phyloP scores from a whole-genome alignment of 2,888 invertebrate species.

The Tachina lurida region DNA sequence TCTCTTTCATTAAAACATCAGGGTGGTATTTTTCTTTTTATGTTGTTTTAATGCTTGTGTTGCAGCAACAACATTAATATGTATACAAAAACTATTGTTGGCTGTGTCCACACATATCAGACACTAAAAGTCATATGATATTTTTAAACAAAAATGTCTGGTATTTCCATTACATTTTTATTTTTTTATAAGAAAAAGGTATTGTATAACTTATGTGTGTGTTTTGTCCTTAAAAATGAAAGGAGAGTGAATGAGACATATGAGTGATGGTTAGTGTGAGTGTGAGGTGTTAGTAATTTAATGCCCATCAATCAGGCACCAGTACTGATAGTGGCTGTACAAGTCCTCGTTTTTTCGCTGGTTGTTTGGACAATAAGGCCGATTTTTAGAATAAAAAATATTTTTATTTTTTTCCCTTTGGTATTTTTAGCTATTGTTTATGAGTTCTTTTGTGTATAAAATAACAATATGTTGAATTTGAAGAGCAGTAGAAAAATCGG shows the following conservation, averaged over 20 bases:
- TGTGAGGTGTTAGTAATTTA: slow-evolving; percentile 70
- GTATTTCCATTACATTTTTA: slow-evolving; percentile 34
- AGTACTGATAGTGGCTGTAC: slow-evolving; percentile 38
- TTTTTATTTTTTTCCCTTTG: slow-evolving; percentile 18
- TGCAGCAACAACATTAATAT: slow-evolving; percentile 11
- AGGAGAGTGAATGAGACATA: slow-evolving; percentile 18
- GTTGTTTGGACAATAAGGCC: slow-evolving; percentile 23
- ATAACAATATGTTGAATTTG: slow-evolving; percentile 59
- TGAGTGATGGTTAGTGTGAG: slow-evolving; percentile 35
- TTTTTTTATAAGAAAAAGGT: slow-evolving; percentile 48
- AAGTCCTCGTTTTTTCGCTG: slow-evolving; percentile 41
- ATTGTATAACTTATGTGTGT: slow-evolving; percentile 17
- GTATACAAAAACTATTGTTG: slow-evolving; percentile 61
- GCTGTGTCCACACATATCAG: slow-evolving; percentile 58
- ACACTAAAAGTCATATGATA: slow-evolving; percentile 70
- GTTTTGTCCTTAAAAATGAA: slow-evolving; percentile 26
- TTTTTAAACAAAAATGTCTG: slow-evolving; percentile 69
- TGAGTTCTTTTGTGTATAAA: slow-evolving; percentile 54
- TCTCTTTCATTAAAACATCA: slow-evolving; percentile 70
- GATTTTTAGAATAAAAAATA: slow-evolving; percentile 36
- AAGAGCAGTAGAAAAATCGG: slow-evolving; percentile 1
- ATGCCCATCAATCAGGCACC: slow-evolving; percentile 69
- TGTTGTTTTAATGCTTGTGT: slow-evolving; percentile 14
- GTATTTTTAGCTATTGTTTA: slow-evolving; percentile 41
- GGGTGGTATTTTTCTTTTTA: slow-evolving; percentile 62